phyloP scores from a whole-genome alignment of 2,888 invertebrate genomes.

The Eugnorisma glareosa region DNA sequence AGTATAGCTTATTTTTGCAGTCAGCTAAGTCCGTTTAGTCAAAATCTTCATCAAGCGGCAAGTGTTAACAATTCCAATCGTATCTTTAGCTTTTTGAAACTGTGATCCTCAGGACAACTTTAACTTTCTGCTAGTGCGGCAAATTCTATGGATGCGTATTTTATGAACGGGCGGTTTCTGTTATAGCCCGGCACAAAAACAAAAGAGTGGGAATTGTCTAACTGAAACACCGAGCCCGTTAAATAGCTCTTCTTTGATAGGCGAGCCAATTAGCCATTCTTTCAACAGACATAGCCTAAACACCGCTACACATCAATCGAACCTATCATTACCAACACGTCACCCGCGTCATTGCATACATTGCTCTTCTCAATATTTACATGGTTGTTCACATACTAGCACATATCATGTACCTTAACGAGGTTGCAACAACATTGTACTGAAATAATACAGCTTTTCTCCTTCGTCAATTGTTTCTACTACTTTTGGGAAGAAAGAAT shows the following conservation, averaged over 20 bases:
- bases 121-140: background rate
- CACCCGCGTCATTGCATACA: slow-evolving; percentile 32
- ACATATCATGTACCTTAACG: background rate
- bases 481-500: background rate
- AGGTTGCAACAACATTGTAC: background rate
- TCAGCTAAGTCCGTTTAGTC: background rate
- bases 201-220: background rate
- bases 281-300: slow-evolving; percentile 20
- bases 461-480: background rate
- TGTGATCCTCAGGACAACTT: background rate
- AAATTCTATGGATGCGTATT: background rate
- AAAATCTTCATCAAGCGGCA: background rate
- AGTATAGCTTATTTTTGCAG: background rate
- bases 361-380: slow-evolving; percentile 45
- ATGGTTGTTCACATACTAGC: slow-evolving; percentile 14
- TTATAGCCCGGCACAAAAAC: background rate
- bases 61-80: background rate
- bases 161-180: background rate
- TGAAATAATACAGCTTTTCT: background rate
- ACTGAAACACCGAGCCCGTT: background rate
- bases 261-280: background rate
- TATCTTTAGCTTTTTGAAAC: background rate
- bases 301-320: slow-evolving; percentile 37
- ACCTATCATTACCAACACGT: slow-evolving; percentile 7
- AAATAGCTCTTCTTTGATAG: background rate